Percentiles rank a stretch among this genome's conserved stretches.
Evolutionary conservation across 1,140 invertebrate species (phyloP).

Genomic region (Lamellibrachia luymesi): DNA sequence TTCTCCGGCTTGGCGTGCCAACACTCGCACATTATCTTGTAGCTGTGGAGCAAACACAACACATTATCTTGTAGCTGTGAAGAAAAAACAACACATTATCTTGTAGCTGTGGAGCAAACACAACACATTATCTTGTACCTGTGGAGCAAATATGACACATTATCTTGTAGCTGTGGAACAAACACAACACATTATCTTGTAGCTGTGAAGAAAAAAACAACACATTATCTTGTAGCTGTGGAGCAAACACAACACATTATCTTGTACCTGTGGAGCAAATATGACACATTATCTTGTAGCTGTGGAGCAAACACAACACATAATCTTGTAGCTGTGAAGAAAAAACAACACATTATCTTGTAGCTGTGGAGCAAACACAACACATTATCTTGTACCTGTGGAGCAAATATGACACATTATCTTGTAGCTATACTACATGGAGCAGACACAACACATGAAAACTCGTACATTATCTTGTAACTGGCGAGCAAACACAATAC

Average conservation of each 20-base stretch:
- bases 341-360: not conserved
- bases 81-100: not conserved
- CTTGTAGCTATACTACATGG: no score
- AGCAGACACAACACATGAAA: no score
- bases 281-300: not conserved
- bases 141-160: not conserved
- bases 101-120: not conserved
- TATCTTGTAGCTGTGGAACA: not conserved
- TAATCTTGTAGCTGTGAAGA: no score
- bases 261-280: not conserved
- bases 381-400: no score
- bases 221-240: not conserved
- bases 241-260: no score
- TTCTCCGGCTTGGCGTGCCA: slow-evolving; percentile 77
- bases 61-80: not conserved
- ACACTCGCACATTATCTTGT: slow-evolving; percentile 81
- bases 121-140: no score
- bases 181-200: no score
- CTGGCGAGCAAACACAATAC: no score
- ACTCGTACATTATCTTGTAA: no score
- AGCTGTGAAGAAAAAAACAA: not conserved
- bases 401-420: no score
- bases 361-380: no score
- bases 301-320: no score
- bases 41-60: slow-evolving; percentile 58